A percentile compares a stretch with the other conserved stretches of the same genome.
phyloP scores from a whole-genome alignment of 2,888 invertebrate genomes.

The Subacronicta megacephala region DNA sequence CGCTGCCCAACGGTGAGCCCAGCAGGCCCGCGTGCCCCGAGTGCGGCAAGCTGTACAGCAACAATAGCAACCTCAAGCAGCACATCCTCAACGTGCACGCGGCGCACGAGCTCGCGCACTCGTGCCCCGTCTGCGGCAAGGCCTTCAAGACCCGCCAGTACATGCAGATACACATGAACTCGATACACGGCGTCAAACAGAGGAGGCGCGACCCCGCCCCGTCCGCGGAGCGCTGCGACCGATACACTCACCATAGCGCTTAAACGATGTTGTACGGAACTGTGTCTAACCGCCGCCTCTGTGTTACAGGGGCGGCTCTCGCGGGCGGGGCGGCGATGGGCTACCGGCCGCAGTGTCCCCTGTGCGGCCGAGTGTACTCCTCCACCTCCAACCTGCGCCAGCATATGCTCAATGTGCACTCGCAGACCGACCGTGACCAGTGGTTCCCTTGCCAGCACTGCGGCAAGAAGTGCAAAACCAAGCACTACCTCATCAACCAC shows the following conservation, averaged over 20 bases:
- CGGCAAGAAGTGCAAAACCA: constrained; percentile 93
- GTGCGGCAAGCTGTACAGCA: constrained; percentile 92
- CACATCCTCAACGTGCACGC: constrained; percentile 92
- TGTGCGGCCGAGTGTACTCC: constrained; percentile 93
- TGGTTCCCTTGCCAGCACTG: constrained; percentile 93
- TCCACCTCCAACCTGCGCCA: constrained; percentile 93
- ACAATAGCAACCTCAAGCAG: constrained; percentile 92
- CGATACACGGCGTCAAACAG: constrained; percentile 91
- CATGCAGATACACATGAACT: constrained; percentile 92
- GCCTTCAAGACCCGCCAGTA: constrained; percentile 93
- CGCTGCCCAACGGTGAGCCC: constrained; percentile 74
- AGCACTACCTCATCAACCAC: constrained; percentile 94
- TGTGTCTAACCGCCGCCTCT: constrained; percentile 90
- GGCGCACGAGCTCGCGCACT: constrained; percentile 89
- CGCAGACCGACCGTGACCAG: constrained; percentile 92
- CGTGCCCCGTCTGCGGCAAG: constrained; percentile 91
- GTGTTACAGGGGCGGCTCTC: constrained; percentile 91
- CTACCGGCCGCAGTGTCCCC: constrained; percentile 92
- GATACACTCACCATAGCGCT: constrained; percentile 83
- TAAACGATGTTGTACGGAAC: constrained; percentile 72
- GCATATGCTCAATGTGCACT: constrained; percentile 94
- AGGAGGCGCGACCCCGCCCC: constrained; percentile 86
- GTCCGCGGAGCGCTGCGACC: constrained; percentile 73
- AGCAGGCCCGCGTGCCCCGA: constrained; percentile 91
- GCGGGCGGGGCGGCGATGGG: constrained; percentile 88